Evolutionary conservation across 2,113 vertebrate species (phyloP).

Genomic region (Trichomycterus rosablanca): DNA sequence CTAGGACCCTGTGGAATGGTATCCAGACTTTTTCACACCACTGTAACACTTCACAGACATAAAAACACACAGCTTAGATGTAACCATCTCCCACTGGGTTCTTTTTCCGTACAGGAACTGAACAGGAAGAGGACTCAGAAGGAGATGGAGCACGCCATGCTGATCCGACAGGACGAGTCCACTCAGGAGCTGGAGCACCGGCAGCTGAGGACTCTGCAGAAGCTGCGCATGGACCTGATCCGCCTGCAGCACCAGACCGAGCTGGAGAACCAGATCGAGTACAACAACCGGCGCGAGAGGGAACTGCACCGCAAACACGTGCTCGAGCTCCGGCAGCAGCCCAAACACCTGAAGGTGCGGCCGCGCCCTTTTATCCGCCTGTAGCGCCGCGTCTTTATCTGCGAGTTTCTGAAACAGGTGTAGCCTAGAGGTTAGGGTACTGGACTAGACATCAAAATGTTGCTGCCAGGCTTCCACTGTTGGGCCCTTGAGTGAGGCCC

Average conservation of each 20-base stretch:
- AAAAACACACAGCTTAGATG: no score
- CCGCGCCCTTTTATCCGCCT: no score
- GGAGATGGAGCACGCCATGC: conserved; percentile 97
- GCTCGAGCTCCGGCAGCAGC: conserved; percentile 97
- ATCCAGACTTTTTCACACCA: no score
- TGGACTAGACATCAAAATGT: no score
- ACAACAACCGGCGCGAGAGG: conserved; percentile 93
- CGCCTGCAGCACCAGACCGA: conserved; percentile 98
- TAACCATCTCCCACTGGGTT: no score
- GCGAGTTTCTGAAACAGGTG: no score
- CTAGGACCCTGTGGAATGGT: no score
- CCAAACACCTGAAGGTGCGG: conserved; percentile 93
- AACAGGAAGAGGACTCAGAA: conserved; percentile 98
- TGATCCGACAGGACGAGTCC: conserved; percentile 96
- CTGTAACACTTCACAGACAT: no score
- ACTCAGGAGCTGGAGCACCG: conserved; percentile 92
- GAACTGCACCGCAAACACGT: conserved; percentile 97
- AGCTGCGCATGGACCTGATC: conserved; percentile 97
- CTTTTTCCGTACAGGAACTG: conserved; percentile 80
- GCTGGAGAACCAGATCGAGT: conserved; percentile 98
- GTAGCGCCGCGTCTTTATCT: no score
- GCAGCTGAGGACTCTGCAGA: conserved; percentile 93
- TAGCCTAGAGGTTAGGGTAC: no score
- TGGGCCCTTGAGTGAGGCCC: no score
- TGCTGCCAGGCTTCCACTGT: no score